These are phyloP conservation scores for Papilio demoleus DNA, from an alignment of 2,888 invertebrate species.

Conservation along the genomic window DNA sequence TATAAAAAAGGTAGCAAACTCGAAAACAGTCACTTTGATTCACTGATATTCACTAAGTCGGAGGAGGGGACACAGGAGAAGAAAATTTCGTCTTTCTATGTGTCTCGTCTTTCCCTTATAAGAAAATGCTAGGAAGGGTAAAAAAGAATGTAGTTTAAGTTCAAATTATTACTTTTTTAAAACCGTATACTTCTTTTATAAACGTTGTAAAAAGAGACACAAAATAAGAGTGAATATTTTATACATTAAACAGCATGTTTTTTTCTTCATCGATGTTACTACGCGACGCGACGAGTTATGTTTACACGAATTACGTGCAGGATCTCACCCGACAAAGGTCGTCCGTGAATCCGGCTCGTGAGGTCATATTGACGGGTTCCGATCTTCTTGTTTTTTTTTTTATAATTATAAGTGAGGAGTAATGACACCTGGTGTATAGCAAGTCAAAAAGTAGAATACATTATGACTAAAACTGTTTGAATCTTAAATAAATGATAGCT, in stretches of 20 bases:
- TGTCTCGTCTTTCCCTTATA: too few species aligned
- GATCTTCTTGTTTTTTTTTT: slow-evolving; percentile 50
- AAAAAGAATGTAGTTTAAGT: too few species aligned
- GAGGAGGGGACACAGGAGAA: too few species aligned
- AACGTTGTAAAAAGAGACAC: not conserved
- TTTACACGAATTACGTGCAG: slow-evolving; percentile 48
- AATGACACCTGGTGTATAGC: slow-evolving; percentile 9
- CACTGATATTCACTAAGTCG: too few species aligned
- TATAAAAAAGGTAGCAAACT: too few species aligned
- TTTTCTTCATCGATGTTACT: slow-evolving; percentile 1
- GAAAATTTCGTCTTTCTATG: too few species aligned
- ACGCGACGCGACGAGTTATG: slow-evolving; percentile 24
- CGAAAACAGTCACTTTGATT: too few species aligned
- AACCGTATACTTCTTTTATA: not conserved
- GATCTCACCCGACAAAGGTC: slow-evolving; percentile 67
- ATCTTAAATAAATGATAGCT: not conserved
- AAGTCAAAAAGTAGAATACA: not conserved
- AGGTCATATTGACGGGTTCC: slow-evolving; percentile 63
- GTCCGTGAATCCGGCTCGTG: slow-evolving; percentile 64
- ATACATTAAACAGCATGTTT: slow-evolving; percentile 1
- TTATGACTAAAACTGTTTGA: not conserved
- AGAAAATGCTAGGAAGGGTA: too few species aligned
- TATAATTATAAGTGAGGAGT: slow-evolving; percentile 38
- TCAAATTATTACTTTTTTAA: too few species aligned
- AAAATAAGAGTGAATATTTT: not conserved